These are phyloP conservation scores for Pristionchus pacificus DNA, from an alignment of 1,140 invertebrate genomes.

Conservation along the genomic window DNA sequence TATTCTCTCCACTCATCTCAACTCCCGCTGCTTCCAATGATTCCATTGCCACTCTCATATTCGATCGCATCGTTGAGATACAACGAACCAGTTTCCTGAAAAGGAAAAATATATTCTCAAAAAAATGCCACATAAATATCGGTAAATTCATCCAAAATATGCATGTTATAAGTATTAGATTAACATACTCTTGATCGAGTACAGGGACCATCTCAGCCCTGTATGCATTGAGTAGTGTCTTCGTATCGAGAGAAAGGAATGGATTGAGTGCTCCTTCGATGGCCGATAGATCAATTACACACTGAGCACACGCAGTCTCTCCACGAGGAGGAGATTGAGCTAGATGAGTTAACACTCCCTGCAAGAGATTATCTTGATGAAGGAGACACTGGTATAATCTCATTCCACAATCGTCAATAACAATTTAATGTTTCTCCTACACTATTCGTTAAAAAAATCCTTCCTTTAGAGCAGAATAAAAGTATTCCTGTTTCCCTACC, in stretches of 20 bases:
- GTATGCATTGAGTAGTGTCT: constrained; percentile 18
- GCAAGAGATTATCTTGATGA: neutral
- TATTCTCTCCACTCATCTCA: neutral
- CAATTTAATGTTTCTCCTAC: no score
- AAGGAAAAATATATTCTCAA: neutral
- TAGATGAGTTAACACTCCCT: constrained; percentile 13
- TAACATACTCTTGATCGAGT: constrained; percentile 32
- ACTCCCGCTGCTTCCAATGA: constrained; percentile 13
- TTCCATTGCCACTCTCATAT: constrained; percentile 28
- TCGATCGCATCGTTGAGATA: constrained; percentile 25
- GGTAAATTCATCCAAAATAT: constrained; percentile 2
- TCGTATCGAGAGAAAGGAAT: constrained; percentile 4
- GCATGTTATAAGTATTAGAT: no score
- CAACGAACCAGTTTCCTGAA: constrained; percentile 29
- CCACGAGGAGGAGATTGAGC: constrained; percentile 5
- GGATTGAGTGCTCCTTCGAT: constrained; percentile 9
- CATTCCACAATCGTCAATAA: no score
- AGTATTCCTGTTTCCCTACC: neutral
- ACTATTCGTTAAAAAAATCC: neutral
- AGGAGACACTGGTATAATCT: no score
- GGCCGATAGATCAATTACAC: constrained; percentile 28
- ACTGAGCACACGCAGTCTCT: constrained; percentile 3
- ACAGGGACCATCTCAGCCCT: constrained; percentile 10
- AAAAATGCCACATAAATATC: constrained; percentile 5
- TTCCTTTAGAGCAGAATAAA: neutral